phyloP scores from a whole-genome alignment of 2,888 invertebrate genomes.

The Andrena haemorrhoa region DNA sequence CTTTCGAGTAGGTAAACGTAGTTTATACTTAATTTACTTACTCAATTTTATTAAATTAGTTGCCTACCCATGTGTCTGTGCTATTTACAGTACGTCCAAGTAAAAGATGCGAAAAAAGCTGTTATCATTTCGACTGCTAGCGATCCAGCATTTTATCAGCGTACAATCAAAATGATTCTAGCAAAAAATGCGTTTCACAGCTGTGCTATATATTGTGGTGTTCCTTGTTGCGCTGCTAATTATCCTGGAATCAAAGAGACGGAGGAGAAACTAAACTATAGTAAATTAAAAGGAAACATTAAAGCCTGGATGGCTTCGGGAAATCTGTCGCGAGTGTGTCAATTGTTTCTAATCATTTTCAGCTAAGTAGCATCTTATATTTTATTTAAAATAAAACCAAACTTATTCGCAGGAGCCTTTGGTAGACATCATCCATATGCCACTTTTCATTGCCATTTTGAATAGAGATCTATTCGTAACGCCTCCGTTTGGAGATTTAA shows the following conservation, averaged over 20 bases:
- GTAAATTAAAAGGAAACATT: conserved; percentile 84
- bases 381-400: background rate
- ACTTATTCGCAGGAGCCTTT: conserved; percentile 41
- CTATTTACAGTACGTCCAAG: conserved; percentile 82
- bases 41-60: too few species aligned
- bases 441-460: conserved; percentile 87
- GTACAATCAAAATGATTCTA: conserved; percentile 87
- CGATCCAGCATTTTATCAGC: conserved; percentile 86
- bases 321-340: conserved; percentile 69
- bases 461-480: conserved; percentile 88
- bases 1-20: conserved; percentile 76
- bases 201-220: conserved; percentile 87
- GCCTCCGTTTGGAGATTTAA: conserved; percentile 87
- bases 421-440: conserved; percentile 86
- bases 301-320: conserved; percentile 86
- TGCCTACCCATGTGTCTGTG: background rate
- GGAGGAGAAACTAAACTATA: conserved; percentile 80
- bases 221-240: conserved; percentile 74
- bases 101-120: conserved; percentile 84
- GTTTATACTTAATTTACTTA: background rate
- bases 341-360: background rate
- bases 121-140: conserved; percentile 87
- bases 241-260: conserved; percentile 73
- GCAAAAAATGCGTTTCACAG: conserved; percentile 87
- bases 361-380: background rate